These are phyloP conservation scores for Otolemur garnettii DNA, from an alignment of 2,113 vertebrate species.

Conservation along the genomic window DNA sequence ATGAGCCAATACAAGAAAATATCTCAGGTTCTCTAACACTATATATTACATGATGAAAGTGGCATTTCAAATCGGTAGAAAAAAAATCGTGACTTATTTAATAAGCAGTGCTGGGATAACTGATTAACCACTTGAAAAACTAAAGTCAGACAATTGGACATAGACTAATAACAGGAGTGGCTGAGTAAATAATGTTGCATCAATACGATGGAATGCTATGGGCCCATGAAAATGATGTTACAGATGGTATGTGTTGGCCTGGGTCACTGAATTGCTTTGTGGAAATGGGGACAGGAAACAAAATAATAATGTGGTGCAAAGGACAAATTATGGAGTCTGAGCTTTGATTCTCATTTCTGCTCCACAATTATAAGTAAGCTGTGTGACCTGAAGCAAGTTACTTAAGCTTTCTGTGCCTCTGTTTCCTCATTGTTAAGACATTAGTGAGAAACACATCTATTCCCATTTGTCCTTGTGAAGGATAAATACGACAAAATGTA, in stretches of 20 bases:
- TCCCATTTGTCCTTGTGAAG: not conserved
- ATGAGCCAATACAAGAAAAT: conserved; percentile 37
- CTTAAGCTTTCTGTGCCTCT: not conserved
- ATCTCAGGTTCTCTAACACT: not conserved
- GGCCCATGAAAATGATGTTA: rapidly evolving
- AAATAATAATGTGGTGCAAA: not conserved
- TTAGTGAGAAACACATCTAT: not conserved
- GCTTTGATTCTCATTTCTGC: not conserved
- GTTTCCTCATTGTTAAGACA: not conserved
- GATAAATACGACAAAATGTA: not conserved
- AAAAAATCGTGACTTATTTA: conserved; percentile 57
- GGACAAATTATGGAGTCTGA: not conserved
- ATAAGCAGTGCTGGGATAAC: conserved; percentile 42
- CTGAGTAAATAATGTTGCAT: not conserved
- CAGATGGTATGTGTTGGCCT: not conserved
- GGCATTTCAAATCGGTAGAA: conserved; percentile 53
- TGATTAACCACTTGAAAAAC: conserved; percentile 64
- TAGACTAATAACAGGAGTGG: conserved; percentile 28
- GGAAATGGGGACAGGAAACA: not conserved
- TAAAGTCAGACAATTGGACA: conserved; percentile 53
- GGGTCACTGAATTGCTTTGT: not conserved
- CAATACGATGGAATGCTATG: not conserved
- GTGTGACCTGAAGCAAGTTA: not conserved
- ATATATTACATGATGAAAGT: conserved; percentile 53
- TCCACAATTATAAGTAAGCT: not conserved